These are phyloP conservation scores for Scaptomyza montana DNA, from an alignment of 1,140 invertebrate genomes.

Conservation along the genomic window DNA sequence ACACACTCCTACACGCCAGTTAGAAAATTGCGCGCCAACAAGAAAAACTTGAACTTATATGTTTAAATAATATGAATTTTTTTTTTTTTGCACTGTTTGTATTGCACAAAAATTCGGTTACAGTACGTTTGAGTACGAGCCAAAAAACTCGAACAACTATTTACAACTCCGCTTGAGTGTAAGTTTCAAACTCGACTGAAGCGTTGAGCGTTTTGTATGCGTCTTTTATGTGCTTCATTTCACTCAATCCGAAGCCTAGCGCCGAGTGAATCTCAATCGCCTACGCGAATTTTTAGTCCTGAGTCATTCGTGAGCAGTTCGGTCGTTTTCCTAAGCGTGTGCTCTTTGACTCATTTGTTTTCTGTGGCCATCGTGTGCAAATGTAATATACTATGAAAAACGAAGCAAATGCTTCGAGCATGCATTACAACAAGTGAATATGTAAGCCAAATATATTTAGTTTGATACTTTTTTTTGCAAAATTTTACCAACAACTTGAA, in stretches of 20 bases:
- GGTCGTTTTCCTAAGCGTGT: not conserved
- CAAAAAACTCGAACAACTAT: constrained; percentile 83
- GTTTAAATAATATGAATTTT: constrained; percentile 17
- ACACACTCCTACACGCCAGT: constrained; percentile 15
- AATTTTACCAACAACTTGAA: too few relatives aligned
- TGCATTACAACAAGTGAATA: constrained; percentile 38
- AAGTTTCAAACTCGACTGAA: constrained; percentile 84
- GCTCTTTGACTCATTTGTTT: not conserved
- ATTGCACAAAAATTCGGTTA: constrained; percentile 49
- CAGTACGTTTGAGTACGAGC: constrained; percentile 83
- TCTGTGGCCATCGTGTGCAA: constrained; percentile 27
- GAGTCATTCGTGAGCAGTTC: not conserved
- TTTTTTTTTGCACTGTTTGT: constrained; percentile 15
- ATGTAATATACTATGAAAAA: constrained; percentile 22
- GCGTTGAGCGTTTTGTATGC: constrained; percentile 62
- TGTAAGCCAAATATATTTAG: too few relatives aligned
- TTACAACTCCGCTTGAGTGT: constrained; percentile 83
- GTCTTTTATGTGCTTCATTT: constrained; percentile 61
- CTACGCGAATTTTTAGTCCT: constrained; percentile 30
- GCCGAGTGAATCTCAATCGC: constrained; percentile 51
- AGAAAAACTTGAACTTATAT: not conserved
- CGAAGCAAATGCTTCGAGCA: too few relatives aligned
- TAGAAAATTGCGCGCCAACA: constrained; percentile 43
- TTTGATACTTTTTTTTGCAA: too few relatives aligned
- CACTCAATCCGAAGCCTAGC: constrained; percentile 28